phyloP scores from a whole-genome alignment of 2,797 vertebrate species.

The Eulemur mongoz region DNA sequence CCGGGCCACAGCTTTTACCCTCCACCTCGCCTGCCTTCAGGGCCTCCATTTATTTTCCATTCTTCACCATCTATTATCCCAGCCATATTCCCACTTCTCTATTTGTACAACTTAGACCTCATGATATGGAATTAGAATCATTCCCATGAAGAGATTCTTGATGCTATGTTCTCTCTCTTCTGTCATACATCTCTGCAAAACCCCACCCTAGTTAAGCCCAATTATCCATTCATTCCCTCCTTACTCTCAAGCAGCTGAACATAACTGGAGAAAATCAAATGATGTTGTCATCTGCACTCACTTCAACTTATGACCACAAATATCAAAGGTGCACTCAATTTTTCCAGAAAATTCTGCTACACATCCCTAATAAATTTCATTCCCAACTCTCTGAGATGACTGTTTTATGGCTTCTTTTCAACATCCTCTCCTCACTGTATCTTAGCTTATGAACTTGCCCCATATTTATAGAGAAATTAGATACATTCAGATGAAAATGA shows the following conservation, averaged over 20 bases:
- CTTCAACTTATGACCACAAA: not conserved
- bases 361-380: not conserved
- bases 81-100: not conserved
- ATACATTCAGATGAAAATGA: not conserved
- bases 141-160: not conserved
- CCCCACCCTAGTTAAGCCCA: not conserved
- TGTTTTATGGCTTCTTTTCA: not conserved
- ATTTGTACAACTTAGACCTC: not conserved
- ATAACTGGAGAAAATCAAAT: not conserved
- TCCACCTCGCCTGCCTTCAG: not conserved
- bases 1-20: not conserved
- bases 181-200: not conserved
- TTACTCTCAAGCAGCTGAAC: not conserved
- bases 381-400: not conserved
- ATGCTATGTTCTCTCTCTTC: not conserved
- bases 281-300: not conserved
- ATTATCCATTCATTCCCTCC: not conserved
- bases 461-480: not conserved
- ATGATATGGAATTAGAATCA: not conserved
- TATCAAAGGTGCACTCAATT: not conserved
- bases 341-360: not conserved
- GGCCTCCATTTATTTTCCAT: not conserved
- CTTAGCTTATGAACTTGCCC: not conserved
- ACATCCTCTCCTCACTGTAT: not conserved
- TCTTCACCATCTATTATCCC: not conserved